Percentiles rank a stretch among this genome's conserved stretches.
phyloP scores from a whole-genome alignment of 1,140 invertebrate species.

The Eumaeus atala region DNA sequence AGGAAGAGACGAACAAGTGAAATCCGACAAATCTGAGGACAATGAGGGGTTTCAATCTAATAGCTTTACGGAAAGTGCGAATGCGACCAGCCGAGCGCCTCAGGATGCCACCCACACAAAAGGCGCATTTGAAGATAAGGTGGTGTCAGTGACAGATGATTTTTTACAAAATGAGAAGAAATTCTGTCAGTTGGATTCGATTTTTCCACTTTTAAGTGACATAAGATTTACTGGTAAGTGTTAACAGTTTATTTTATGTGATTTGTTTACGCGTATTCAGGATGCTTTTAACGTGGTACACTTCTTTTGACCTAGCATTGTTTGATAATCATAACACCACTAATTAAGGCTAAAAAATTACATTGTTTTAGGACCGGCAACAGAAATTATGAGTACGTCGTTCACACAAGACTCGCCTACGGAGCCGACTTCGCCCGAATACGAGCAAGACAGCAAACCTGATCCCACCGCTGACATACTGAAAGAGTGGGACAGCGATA shows the following conservation, averaged over 20 bases:
- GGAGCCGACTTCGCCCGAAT: conserved; percentile 47
- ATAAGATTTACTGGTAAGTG: conserved; percentile 69
- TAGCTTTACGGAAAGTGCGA: conserved; percentile 12
- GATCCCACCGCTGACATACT: conserved; percentile 45
- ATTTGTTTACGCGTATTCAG: too few relatives aligned
- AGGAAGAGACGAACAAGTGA: conserved; percentile 27
- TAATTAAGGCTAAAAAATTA: conserved; percentile 9
- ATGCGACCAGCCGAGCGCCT: conserved; percentile 1
- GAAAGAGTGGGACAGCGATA: conserved; percentile 77
- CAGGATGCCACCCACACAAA: conserved; percentile 30
- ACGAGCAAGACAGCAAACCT: conserved; percentile 44
- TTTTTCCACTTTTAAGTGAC: conserved; percentile 57
- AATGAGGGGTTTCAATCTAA: conserved; percentile 11
- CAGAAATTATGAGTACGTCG: conserved; percentile 64
- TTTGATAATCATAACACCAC: too few relatives aligned
- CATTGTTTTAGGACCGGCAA: conserved; percentile 43
- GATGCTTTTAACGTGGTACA: too few relatives aligned
- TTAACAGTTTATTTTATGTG: conserved; percentile 7
- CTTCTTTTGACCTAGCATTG: not conserved
- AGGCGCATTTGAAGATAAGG: conserved; percentile 30
- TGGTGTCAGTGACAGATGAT: conserved; percentile 49
- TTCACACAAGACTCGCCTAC: conserved; percentile 63
- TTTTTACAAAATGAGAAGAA: conserved; percentile 67
- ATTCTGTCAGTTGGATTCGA: conserved; percentile 50
- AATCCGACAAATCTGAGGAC: conserved; percentile 24